phyloP scores from a whole-genome alignment of 1,140 invertebrate species.

The Steinernema feltiae region DNA sequence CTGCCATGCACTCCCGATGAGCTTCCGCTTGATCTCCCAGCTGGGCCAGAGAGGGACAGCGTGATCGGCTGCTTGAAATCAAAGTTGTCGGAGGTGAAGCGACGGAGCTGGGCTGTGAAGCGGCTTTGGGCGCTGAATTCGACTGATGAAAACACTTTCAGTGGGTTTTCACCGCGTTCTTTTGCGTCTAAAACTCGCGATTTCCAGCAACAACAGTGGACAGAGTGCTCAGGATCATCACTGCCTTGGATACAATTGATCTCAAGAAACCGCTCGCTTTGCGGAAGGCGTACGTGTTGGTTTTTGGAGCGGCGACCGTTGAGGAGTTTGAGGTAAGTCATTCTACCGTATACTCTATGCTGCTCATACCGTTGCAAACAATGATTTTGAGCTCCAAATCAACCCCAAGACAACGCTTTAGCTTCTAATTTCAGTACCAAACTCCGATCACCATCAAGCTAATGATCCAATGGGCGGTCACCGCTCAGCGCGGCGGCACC shows the following conservation, averaged over 20 bases:
- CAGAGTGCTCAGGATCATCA: not conserved
- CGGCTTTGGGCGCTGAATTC: conserved; percentile 43
- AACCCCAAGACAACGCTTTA: not conserved
- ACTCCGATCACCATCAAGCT: not conserved
- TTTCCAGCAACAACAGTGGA: not conserved
- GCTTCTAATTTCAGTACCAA: not conserved
- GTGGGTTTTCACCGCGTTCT: not conserved
- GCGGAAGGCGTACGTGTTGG: not conserved
- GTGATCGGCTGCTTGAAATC: conserved; percentile 22
- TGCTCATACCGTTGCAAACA: too few species aligned
- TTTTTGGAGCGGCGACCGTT: not conserved
- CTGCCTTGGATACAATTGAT: not conserved
- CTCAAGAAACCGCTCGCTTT: not conserved
- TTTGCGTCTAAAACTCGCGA: not conserved
- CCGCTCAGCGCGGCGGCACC: not conserved
- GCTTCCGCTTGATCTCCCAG: conserved; percentile 38
- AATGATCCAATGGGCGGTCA: not conserved
- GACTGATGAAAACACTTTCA: not conserved
- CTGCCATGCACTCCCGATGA: conserved; percentile 18
- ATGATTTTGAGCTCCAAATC: too few species aligned
- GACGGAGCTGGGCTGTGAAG: conserved; percentile 39
- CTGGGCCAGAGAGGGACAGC: conserved; percentile 19
- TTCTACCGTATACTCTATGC: too few species aligned
- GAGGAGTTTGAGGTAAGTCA: not conserved
- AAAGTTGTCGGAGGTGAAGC: conserved; percentile 38